Evolutionary conservation across 2,113 vertebrate genomes (phyloP).

Genomic region (Misgurnus mizolepis): DNA sequence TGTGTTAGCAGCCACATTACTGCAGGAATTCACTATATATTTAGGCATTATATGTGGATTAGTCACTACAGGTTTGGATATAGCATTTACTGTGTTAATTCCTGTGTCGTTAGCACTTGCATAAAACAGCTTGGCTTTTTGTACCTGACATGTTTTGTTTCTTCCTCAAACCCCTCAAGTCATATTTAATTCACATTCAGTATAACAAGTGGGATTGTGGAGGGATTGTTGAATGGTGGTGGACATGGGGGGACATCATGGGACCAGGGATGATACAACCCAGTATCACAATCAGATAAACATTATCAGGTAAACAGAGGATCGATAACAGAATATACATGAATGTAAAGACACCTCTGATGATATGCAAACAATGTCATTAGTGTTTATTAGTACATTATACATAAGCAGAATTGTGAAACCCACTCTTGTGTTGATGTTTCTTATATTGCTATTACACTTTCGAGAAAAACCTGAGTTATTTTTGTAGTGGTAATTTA

Average conservation of each 20-base stretch:
- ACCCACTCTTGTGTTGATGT: no score
- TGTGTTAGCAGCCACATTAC: neutral
- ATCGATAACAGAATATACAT: no score
- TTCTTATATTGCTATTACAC: no score
- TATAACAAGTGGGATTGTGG: constrained; percentile 40
- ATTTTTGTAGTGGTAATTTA: no score
- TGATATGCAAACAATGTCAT: neutral
- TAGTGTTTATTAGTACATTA: no score
- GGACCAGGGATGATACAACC: neutral
- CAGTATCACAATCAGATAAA: constrained; percentile 58
- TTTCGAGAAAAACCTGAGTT: no score
- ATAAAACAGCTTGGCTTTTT: neutral
- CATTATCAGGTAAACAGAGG: constrained; percentile 5
- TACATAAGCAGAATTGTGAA: no score
- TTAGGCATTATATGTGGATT: neutral
- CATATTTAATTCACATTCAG: constrained; percentile 30
- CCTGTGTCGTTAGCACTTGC: neutral
- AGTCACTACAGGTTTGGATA: neutral
- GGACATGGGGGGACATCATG: neutral
- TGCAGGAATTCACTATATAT: neutral
- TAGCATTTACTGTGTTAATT: neutral
- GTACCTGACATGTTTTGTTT: neutral
- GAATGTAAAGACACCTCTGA: neutral
- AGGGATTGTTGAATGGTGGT: neutral
- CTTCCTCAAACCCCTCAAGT: neutral